These are phyloP conservation scores for Penaeus vannamei DNA, from an alignment of 1,140 invertebrate genomes.

Conservation along the genomic window DNA sequence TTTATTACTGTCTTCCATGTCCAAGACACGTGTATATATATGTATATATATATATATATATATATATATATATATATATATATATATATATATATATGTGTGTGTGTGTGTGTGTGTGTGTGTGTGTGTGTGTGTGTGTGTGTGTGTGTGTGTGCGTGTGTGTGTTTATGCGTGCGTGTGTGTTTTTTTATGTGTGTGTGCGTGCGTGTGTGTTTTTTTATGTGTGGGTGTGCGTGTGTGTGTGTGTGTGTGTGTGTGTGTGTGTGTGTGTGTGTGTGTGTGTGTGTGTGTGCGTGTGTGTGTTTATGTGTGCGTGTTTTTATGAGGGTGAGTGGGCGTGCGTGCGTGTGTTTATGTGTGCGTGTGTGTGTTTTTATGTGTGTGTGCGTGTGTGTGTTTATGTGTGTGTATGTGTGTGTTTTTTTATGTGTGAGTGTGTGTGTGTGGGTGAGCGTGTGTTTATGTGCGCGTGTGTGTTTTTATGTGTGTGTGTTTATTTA, in stretches of 20 bases:
- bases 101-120: neutral
- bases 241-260: too few relatives aligned
- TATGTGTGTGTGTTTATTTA: too few relatives aligned
- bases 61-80: constrained; percentile 36
- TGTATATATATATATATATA: neutral
- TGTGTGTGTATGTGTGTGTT: too few relatives aligned
- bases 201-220: neutral
- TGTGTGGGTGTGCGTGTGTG: neutral
- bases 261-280: too few relatives aligned
- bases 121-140: constrained; percentile 40
- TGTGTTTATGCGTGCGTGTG: constrained; percentile 23
- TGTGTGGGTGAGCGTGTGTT: too few relatives aligned
- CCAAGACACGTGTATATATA: neutral
- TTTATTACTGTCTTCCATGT: too few relatives aligned
- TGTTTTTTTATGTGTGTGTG: constrained; percentile 1
- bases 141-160: constrained; percentile 36
- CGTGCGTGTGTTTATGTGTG: neutral
- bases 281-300: too few relatives aligned
- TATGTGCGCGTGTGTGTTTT: too few relatives aligned
- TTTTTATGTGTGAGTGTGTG: too few relatives aligned
- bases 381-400: too few relatives aligned
- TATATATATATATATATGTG: constrained; percentile 37
- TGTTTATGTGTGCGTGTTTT: neutral
- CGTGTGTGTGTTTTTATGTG: neutral
- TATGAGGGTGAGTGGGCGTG: neutral